Base-by-base conservation (phyloP, 1,140 invertebrate species). In the Philopotamus ludificatus region DNA sequence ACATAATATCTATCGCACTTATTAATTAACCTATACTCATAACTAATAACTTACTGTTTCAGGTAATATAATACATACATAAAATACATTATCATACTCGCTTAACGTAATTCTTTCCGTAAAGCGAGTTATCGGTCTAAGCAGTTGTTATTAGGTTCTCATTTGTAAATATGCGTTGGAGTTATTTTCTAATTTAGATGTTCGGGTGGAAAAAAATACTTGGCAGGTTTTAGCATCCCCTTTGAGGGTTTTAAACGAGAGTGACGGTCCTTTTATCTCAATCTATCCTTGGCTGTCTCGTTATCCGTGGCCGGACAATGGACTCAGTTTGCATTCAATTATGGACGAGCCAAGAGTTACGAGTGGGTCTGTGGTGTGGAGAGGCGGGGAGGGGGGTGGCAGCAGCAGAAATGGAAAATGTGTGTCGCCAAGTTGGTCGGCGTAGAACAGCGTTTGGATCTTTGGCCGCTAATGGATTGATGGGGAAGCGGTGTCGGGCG, bases 311-410 rank as follows among this genome's bases (percentile, higher is more conserved):
- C 68, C 53, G 68, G 68, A 70, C 68, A 70, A 70, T 70, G 65
- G 68, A 70, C 65, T 67, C 68, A 67, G 68, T 70, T 70, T 70
- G 68, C 68, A 70, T 70, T 70, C 68, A 70, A 70, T 70, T 70
- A 70, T 70, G 68, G 68, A 70, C 68, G 68, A 70, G 68, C 68
- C 62, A 70, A 70, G 68, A 70, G 68, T 70, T 70, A 70, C 65
- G 65, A 65, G 62, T 22, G 23, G 51, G 34, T 12, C 18, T 28
- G 4, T 12, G 4, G 4, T 7, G 7, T 20, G 49, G 62, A n/a
- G 4, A 4, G 60, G 12, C 20, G 39, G 51, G 25, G 62, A 44
- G 41, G 51, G 34, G 8, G 22, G 63, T 45, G 63, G 8, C 16
- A 55, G 21, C 28, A 34, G 41, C 55, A 59, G 68, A 67, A 70